Conservation (phyloP, 2,113 vertebrate species). For the Chlorodrepanis virens region DNA sequence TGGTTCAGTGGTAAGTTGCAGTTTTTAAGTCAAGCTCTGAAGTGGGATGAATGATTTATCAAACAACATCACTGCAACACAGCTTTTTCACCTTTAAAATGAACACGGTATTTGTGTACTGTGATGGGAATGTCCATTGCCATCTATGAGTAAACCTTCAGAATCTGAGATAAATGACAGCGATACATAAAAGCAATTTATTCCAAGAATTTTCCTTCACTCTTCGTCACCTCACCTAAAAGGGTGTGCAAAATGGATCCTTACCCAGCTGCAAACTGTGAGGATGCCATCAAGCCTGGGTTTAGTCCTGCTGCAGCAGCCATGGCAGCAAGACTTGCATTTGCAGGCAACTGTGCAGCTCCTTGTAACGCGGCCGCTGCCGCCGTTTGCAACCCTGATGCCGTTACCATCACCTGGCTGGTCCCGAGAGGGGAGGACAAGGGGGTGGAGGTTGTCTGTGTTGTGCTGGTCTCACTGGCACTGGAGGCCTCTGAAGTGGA, state of each 20-base stretch:
- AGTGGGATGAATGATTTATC: background rate
- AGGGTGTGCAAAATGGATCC: slow-evolving; percentile 13
- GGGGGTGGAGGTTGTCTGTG: slow-evolving; percentile 85
- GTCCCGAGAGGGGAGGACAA: slow-evolving; percentile 81
- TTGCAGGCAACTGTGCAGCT: slow-evolving; percentile 86
- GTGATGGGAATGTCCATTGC: background rate
- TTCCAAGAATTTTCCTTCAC: background rate
- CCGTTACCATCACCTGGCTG: slow-evolving; percentile 93
- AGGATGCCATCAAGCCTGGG: slow-evolving; percentile 94
- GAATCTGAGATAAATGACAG: background rate
- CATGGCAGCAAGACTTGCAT: slow-evolving; percentile 94
- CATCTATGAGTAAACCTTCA: background rate
- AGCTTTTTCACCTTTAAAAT: background rate
- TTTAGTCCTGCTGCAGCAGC: slow-evolving; percentile 93
- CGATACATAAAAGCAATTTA: background rate
- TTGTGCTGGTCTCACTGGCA: slow-evolving; percentile 79
- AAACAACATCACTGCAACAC: background rate
- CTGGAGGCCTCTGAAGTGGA: slow-evolving; percentile 75
- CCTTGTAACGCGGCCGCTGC: slow-evolving; percentile 87
- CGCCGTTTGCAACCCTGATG: slow-evolving; percentile 83
- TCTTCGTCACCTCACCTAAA: background rate
- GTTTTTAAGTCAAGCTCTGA: background rate
- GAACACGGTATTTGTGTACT: background rate
- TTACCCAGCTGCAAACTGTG: slow-evolving; percentile 93
- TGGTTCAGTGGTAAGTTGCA: background rate